Evolutionary conservation across 2,888 invertebrate genomes (phyloP).

Genomic region (Noctuana brunneofusca): DNA sequence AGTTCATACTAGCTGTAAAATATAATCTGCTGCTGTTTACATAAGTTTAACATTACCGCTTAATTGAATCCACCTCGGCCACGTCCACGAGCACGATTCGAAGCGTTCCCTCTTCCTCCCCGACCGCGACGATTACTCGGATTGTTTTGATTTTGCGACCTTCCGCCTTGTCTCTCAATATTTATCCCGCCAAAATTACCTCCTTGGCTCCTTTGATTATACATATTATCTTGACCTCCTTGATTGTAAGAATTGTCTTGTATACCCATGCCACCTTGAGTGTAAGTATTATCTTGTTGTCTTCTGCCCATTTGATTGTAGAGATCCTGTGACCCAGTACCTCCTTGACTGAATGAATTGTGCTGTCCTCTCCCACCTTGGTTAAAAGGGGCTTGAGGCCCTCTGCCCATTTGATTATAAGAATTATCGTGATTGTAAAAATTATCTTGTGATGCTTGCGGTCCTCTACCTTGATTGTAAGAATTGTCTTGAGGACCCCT

Average conservation of each 20-base stretch:
- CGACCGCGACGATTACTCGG: slow-evolving; percentile 40
- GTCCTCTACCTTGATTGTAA: slow-evolving; percentile 8
- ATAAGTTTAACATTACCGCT: no score
- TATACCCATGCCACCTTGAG: slow-evolving; percentile 27
- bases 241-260: slow-evolving; percentile 19
- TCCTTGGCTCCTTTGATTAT: slow-evolving; percentile 26
- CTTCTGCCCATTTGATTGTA: slow-evolving; percentile 27
- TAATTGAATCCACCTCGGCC: slow-evolving; percentile 48
- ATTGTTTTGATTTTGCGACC: slow-evolving; percentile 1
- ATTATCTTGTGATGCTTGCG: slow-evolving; percentile 32
- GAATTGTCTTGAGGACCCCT: slow-evolving; percentile 25
- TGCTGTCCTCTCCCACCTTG: slow-evolving; percentile 21
- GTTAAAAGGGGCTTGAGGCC: slow-evolving; percentile 9
- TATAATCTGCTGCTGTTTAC: no score
- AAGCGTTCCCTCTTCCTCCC: slow-evolving; percentile 41
- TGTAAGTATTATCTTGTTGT: slow-evolving; percentile 11
- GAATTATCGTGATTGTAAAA: slow-evolving; percentile 4
- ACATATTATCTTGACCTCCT: slow-evolving; percentile 33
- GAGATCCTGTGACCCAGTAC: not conserved
- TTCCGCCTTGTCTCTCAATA: slow-evolving; percentile 25
- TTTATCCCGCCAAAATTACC: slow-evolving; percentile 22
- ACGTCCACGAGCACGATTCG: slow-evolving; percentile 49
- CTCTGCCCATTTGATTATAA: slow-evolving; percentile 4
- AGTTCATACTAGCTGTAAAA: no score
- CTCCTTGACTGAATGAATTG: slow-evolving; percentile 19